Conservation (phyloP, 2,888 invertebrate genomes). For the Altica lythri region DNA sequence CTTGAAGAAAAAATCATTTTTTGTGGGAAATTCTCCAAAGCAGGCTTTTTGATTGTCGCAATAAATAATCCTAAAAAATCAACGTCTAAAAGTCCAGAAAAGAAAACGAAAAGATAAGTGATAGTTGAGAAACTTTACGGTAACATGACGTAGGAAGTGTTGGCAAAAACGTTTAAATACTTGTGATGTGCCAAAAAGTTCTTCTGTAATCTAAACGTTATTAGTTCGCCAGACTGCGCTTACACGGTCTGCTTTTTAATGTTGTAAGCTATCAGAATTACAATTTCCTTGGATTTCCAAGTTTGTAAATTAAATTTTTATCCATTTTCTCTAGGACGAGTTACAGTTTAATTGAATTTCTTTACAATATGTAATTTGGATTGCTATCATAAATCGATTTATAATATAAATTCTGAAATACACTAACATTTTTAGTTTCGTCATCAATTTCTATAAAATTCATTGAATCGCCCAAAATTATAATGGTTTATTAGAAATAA, state of each 20-base stretch:
- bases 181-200: conserved; percentile 43
- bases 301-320: conserved; percentile 43
- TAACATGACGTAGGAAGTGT: conserved; percentile 33
- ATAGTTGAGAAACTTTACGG: conserved; percentile 2
- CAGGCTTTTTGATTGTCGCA: background rate
- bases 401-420: too few relatives aligned
- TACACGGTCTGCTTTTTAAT: conserved; percentile 46
- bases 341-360: conserved; percentile 20
- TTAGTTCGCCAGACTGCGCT: conserved; percentile 44
- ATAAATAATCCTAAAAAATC: background rate
- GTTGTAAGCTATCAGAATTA: conserved; percentile 40
- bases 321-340: conserved; percentile 19
- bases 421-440: too few relatives aligned
- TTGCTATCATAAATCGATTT: conserved; percentile 4
- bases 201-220: conserved; percentile 47
- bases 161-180: conserved; percentile 42
- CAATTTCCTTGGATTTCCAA: conserved; percentile 38
- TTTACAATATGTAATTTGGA: conserved; percentile 9
- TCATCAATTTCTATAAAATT: too few relatives aligned
- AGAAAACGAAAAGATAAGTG: conserved; percentile 1
- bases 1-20: too few relatives aligned
- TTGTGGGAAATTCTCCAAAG: background rate
- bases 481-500: too few relatives aligned
- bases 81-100: conserved; percentile 1
- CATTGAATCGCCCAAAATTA: too few relatives aligned